Evolutionary conservation across 2,797 vertebrate genomes (phyloP).

Genomic region (Rhinogobio ventralis): DNA sequence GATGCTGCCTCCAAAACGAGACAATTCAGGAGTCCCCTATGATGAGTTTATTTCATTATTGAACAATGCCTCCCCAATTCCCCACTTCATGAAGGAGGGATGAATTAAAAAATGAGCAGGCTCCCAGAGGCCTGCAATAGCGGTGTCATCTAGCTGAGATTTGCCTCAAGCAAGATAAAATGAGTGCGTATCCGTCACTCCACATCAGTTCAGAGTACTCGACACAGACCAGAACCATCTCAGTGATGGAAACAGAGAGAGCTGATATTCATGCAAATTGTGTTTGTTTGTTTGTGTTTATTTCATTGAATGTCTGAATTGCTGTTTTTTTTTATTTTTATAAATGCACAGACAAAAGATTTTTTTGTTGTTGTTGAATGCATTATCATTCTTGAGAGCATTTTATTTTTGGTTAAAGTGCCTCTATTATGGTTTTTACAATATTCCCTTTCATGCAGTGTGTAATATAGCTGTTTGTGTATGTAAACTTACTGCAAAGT

Average conservation of each 20-base stretch:
- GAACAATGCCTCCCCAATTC: slow-evolving; percentile 71
- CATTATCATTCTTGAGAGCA: not conserved
- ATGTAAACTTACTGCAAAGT: too few species aligned
- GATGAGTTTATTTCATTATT: slow-evolving; percentile 72
- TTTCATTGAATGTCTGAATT: slow-evolving; percentile 14
- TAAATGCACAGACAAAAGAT: not conserved
- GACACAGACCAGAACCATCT: slow-evolving; percentile 20
- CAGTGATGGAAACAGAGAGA: slow-evolving; percentile 19
- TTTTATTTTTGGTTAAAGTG: not conserved
- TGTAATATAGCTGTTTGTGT: too few species aligned
- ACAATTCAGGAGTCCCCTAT: slow-evolving; percentile 50
- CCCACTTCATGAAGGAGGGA: slow-evolving; percentile 62
- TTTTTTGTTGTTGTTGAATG: not conserved
- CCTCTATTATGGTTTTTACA: too few species aligned
- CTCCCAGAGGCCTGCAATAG: slow-evolving; percentile 66
- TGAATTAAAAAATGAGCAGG: slow-evolving; percentile 68
- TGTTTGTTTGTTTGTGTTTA: slow-evolving; percentile 26
- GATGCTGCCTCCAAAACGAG: not conserved
- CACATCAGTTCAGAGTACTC: slow-evolving; percentile 13
- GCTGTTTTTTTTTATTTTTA: not conserved
- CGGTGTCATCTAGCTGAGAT: slow-evolving; percentile 60
- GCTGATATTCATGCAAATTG: slow-evolving; percentile 13
- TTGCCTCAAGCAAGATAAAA: slow-evolving; percentile 29
- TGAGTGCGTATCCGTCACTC: slow-evolving; percentile 16
- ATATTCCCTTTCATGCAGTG: too few species aligned